Conservation (phyloP, 2,113 vertebrate genomes). For the Clarias magur region DNA sequence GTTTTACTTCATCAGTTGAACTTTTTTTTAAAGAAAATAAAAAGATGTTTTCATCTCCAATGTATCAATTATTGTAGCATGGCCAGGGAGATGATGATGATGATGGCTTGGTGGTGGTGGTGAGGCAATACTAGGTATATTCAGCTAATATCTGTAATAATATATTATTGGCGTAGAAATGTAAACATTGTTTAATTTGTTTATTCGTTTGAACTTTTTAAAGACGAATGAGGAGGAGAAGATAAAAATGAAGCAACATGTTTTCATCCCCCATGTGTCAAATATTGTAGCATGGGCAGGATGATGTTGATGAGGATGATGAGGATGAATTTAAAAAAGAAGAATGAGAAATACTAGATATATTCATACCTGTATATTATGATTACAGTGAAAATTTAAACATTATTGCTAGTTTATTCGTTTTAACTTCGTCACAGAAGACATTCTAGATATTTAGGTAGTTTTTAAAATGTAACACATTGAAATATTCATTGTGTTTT, state of each 20-base stretch:
- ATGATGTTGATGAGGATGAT: background rate
- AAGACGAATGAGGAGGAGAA: background rate
- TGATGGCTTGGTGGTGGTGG: background rate
- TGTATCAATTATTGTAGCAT: background rate
- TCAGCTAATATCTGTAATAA: too few relatives aligned
- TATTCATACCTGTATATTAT: background rate
- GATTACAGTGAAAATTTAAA: too few relatives aligned
- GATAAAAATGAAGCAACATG: background rate
- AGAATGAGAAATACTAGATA: background rate
- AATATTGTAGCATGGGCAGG: background rate
- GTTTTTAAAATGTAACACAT: background rate
- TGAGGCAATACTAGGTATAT: too few relatives aligned
- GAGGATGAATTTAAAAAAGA: background rate
- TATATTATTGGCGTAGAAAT: too few relatives aligned
- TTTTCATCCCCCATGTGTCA: background rate
- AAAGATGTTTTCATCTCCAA: background rate
- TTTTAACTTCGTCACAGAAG: too few relatives aligned
- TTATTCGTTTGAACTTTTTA: too few relatives aligned
- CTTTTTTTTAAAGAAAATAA: too few relatives aligned
- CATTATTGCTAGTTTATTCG: too few relatives aligned
- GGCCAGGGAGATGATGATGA: background rate
- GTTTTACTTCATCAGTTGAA: too few relatives aligned
- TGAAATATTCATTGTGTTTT: background rate
- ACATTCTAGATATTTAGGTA: background rate
- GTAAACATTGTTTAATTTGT: too few relatives aligned